Conservation (phyloP, 1,140 invertebrate species). For the Liolophura sinensis region DNA sequence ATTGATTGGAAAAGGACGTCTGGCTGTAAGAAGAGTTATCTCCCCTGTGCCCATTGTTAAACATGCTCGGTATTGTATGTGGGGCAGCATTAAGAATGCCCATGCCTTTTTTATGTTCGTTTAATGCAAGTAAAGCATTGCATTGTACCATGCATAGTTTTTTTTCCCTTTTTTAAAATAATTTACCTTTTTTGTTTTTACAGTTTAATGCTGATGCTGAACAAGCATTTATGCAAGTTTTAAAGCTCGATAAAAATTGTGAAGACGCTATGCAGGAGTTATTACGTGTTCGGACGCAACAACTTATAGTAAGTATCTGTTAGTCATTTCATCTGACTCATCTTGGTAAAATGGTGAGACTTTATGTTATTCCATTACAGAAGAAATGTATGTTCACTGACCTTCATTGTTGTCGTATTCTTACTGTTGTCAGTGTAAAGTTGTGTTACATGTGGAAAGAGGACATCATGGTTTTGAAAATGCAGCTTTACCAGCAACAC, state of each 20-base stretch:
- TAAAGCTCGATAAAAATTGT: conserved; percentile 62
- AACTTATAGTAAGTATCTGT: conserved; percentile 54
- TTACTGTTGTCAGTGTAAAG: no score
- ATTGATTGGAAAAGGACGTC: no score
- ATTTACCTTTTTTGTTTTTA: conserved; percentile 21
- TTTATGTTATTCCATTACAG: not conserved
- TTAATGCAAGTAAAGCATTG: no score
- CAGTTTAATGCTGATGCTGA: conserved; percentile 62
- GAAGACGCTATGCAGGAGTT: conserved; percentile 62
- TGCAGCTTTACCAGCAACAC: not conserved
- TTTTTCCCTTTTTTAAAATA: conserved; percentile 11
- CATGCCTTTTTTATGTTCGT: no score
- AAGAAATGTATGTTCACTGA: not conserved
- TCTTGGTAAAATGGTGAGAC: not conserved
- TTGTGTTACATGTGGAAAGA: no score
- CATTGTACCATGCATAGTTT: no score
- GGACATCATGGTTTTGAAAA: not conserved
- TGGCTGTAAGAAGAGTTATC: no score
- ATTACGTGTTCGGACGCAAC: conserved; percentile 55
- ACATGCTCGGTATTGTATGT: no score
- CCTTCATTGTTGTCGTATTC: not conserved
- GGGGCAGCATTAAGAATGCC: no score
- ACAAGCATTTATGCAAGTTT: conserved; percentile 62
- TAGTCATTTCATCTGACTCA: not conserved
- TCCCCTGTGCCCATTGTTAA: no score